A percentile compares a stretch with the other conserved stretches of the same genome.
phyloP scores from a whole-genome alignment of 2,113 vertebrate genomes.

The Rana temporaria region DNA sequence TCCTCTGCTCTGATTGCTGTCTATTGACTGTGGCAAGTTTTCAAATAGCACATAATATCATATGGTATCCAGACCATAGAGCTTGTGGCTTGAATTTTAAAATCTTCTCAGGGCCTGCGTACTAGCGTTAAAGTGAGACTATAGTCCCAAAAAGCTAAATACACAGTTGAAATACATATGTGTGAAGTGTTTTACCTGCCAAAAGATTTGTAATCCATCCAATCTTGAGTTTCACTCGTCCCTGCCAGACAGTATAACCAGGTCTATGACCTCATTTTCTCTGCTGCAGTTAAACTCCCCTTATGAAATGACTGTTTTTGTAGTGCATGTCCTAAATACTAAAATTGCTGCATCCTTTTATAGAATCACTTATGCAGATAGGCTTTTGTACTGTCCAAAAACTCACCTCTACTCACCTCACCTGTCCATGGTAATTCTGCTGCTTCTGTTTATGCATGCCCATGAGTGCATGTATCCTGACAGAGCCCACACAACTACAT shows the following conservation, averaged over 20 bases:
- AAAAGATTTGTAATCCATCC: background rate
- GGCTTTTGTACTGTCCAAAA: no score
- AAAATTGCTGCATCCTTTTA: no score
- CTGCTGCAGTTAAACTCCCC: no score
- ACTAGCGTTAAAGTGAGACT: background rate
- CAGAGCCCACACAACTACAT: no score
- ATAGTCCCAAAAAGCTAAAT: conserved; percentile 1
- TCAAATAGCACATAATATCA: conserved; percentile 22
- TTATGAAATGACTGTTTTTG: no score
- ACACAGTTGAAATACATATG: background rate
- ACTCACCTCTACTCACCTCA: no score
- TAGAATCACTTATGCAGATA: no score
- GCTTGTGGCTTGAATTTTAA: conserved; percentile 26
- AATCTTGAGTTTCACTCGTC: background rate
- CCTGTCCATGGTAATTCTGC: no score
- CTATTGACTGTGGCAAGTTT: conserved; percentile 21
- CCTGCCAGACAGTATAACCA: background rate
- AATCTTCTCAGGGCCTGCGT: background rate
- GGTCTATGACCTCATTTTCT: no score
- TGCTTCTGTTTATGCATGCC: no score
- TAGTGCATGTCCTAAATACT: no score
- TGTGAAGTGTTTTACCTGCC: background rate
- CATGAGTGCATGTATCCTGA: no score
- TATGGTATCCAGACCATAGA: conserved; percentile 19
- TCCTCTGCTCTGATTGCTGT: conserved; percentile 13